Evolutionary conservation across 2,113 vertebrate species (phyloP).

Genomic region (Mionectes macconnelli): DNA sequence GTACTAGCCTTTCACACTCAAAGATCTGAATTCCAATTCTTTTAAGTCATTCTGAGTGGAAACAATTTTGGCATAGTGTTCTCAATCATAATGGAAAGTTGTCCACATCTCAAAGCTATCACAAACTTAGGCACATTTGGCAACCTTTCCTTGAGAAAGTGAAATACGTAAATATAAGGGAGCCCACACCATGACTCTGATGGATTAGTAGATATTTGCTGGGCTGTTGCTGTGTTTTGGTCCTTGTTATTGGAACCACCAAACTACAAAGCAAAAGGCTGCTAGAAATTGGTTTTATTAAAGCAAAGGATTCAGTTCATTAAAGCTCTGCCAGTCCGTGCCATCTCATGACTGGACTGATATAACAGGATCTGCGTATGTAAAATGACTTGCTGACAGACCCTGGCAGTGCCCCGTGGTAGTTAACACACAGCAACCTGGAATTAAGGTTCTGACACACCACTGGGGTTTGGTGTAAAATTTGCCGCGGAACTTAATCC

Average conservation of each 20-base stretch:
- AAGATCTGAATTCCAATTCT: constrained; percentile 54
- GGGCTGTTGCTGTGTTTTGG: background rate
- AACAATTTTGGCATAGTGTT: constrained; percentile 42
- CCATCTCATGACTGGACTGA: background rate
- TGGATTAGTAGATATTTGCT: background rate
- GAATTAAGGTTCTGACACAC: background rate
- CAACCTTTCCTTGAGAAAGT: background rate
- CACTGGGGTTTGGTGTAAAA: background rate
- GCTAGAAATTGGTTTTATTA: background rate
- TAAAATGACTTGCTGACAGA: background rate
- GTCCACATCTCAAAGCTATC: constrained; percentile 34
- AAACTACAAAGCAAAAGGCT: background rate
- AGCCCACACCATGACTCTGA: background rate
- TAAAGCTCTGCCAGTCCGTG: background rate
- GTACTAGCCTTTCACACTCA: constrained; percentile 21
- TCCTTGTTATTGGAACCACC: background rate
- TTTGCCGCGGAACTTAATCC: background rate
- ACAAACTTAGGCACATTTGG: constrained; percentile 29
- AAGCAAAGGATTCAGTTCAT: background rate
- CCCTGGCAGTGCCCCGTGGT: fast-evolving
- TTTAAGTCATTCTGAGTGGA: constrained; percentile 50
- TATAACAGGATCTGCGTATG: background rate
- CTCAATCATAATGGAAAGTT: constrained; percentile 48
- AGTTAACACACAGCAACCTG: background rate
- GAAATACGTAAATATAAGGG: background rate